Conservation (phyloP, 1,140 invertebrate species). For the Andricus grossulariae region DNA sequence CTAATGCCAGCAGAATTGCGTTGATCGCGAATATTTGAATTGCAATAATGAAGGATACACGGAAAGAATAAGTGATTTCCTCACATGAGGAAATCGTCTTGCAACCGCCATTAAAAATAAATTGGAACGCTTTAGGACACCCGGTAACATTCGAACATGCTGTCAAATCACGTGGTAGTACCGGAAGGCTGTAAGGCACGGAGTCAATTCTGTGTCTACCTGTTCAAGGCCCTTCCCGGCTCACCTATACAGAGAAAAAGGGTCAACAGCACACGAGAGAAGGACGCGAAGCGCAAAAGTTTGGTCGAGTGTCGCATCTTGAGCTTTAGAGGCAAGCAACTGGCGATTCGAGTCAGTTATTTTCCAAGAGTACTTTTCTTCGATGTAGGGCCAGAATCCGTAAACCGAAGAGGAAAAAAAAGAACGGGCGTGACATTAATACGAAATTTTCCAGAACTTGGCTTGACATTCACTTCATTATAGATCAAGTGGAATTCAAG, state of each 20-base stretch:
- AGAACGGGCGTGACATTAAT: neutral
- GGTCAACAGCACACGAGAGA: slow-evolving; percentile 63
- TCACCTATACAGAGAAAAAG: slow-evolving; percentile 64
- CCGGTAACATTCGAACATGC: neutral
- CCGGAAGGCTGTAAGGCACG: neutral
- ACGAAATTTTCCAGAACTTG: neutral
- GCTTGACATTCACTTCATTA: no score
- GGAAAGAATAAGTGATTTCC: slow-evolving; percentile 17
- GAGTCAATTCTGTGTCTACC: neutral
- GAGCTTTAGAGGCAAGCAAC: neutral
- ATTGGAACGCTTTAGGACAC: neutral
- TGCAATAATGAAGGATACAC: slow-evolving; percentile 16
- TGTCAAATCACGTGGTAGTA: neutral
- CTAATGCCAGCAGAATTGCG: neutral
- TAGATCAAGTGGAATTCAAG: no score
- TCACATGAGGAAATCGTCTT: neutral
- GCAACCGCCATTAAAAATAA: neutral
- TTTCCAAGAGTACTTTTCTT: no score
- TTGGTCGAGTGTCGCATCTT: neutral
- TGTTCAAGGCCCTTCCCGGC: slow-evolving; percentile 57
- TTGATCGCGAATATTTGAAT: neutral
- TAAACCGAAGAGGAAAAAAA: neutral
- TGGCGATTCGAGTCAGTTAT: no score
- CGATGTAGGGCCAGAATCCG: no score
- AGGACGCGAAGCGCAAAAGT: neutral